These are phyloP conservation scores for Marronus borbonicus DNA, from an alignment of 2,888 invertebrate species.

Conservation along the genomic window DNA sequence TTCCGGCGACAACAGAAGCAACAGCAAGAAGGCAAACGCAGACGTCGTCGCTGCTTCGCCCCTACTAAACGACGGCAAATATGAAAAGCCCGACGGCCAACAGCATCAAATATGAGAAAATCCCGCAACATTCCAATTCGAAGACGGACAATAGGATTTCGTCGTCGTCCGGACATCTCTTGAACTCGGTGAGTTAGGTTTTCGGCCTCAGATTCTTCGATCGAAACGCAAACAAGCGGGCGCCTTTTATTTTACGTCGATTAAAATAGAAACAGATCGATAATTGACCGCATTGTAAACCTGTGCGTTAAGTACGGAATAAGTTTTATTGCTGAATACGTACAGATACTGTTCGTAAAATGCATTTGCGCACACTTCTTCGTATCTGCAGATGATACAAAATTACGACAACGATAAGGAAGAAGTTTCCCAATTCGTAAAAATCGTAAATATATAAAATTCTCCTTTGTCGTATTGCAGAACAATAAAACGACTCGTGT, in stretches of 20 bases:
- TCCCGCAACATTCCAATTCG: conserved; percentile 66
- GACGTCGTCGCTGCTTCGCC: conserved; percentile 10
- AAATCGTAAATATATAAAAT: too few species aligned
- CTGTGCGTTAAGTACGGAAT: neutral
- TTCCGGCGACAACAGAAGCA: conserved; percentile 1
- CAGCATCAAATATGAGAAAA: conserved; percentile 68
- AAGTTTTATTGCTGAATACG: neutral
- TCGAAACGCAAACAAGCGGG: neutral
- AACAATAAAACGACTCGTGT: neutral
- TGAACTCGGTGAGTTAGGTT: conserved; percentile 60
- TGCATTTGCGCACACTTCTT: too few species aligned
- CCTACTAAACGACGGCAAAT: neutral
- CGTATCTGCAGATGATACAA: too few species aligned
- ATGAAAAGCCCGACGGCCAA: conserved; percentile 53
- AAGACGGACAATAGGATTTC: conserved; percentile 62
- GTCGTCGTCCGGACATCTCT: conserved; percentile 56
- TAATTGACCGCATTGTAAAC: conserved; percentile 51
- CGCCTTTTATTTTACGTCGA: neutral
- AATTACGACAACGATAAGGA: too few species aligned
- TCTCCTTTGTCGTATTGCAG: too few species aligned
- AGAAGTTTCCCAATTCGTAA: too few species aligned
- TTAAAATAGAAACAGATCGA: conserved; percentile 50
- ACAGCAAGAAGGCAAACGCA: neutral
- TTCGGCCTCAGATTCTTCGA: neutral
- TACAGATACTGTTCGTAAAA: too few species aligned